Conservation (phyloP, 23 tunicate genomes). For the Pegea sp. region DNA sequence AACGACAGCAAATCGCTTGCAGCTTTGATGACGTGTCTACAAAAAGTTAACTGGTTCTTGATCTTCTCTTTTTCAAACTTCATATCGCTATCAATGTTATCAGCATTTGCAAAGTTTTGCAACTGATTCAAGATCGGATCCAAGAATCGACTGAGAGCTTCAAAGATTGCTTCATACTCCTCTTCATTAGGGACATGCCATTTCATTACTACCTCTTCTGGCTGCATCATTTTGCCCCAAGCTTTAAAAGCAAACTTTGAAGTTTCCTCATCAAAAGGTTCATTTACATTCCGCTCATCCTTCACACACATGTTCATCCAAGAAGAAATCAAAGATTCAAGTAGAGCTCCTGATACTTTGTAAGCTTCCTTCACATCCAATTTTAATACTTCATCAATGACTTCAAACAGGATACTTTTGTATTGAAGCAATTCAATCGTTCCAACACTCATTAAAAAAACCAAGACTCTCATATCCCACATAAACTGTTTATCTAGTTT, state of each 20-base stretch:
- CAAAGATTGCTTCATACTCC: conserved; percentile 41
- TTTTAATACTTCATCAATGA: conserved; percentile 7
- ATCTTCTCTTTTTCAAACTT: too few relatives aligned
- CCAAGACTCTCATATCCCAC: conserved; percentile 54
- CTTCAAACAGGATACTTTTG: conserved; percentile 20
- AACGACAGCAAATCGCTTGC: background rate
- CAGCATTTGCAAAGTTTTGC: conserved; percentile 1
- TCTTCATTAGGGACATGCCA: conserved; percentile 70
- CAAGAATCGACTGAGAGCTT: conserved; percentile 17
- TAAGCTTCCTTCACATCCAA: conserved; percentile 46
- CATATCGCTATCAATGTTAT: too few relatives aligned
- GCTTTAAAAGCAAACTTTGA: conserved; percentile 32
- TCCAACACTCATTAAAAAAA: conserved; percentile 24
- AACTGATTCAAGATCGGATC: conserved; percentile 21
- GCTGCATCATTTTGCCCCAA: conserved; percentile 53
- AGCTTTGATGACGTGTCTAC: background rate
- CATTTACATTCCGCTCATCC: conserved; percentile 24
- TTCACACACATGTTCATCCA: conserved; percentile 15
- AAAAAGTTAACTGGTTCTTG: too few relatives aligned
- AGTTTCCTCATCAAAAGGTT: conserved; percentile 12
- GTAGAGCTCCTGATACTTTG: conserved; percentile 12
- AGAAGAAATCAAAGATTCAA: conserved; percentile 14
- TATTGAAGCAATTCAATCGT: conserved; percentile 17
- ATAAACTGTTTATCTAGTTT: conserved; percentile 60
- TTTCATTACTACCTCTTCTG: conserved; percentile 14